These are phyloP conservation scores for Festucalex cinctus DNA, from an alignment of 2,113 vertebrate genomes.

Conservation along the genomic window DNA sequence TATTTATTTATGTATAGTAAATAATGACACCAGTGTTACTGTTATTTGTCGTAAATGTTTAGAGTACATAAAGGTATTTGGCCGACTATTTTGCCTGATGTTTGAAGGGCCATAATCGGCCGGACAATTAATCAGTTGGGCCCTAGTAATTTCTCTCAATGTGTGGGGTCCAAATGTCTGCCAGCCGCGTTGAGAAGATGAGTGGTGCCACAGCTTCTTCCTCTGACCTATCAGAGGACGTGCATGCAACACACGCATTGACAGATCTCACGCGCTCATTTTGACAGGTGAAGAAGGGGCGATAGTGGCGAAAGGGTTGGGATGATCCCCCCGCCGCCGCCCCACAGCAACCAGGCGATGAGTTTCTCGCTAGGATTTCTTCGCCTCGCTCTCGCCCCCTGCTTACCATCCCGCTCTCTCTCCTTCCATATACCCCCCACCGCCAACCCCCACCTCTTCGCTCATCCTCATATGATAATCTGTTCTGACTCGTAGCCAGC, in stretches of 20 bases:
- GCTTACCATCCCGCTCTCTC: slow-evolving; percentile 38
- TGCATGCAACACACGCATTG: slow-evolving; percentile 12
- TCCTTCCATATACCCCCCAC: slow-evolving; percentile 5
- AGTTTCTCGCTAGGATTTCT: slow-evolving; percentile 52
- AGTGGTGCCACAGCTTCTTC: slow-evolving; percentile 58
- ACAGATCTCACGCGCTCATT: slow-evolving; percentile 29
- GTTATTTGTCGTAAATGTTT: no score
- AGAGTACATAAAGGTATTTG: no score
- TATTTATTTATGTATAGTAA: no score
- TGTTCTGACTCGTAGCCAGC: slow-evolving; percentile 77
- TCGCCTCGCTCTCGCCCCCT: slow-evolving; percentile 44
- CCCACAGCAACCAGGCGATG: slow-evolving; percentile 58
- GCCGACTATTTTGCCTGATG: no score
- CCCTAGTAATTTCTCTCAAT: slow-evolving; percentile 2
- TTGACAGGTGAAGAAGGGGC: slow-evolving; percentile 60
- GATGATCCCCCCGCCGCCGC: slow-evolving; percentile 52
- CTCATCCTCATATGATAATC: slow-evolving; percentile 76
- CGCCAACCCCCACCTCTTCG: slow-evolving; percentile 44
- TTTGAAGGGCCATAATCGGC: no score
- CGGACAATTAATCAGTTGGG: no score
- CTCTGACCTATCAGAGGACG: slow-evolving; percentile 62
- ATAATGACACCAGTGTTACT: no score
- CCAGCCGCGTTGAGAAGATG: slow-evolving; percentile 57
- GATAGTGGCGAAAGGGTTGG: slow-evolving; percentile 55
- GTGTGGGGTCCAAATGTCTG: slow-evolving; percentile 68